These are phyloP conservation scores for Anoura caudifer DNA, from an alignment of 2,113 vertebrate species.

Conservation along the genomic window DNA sequence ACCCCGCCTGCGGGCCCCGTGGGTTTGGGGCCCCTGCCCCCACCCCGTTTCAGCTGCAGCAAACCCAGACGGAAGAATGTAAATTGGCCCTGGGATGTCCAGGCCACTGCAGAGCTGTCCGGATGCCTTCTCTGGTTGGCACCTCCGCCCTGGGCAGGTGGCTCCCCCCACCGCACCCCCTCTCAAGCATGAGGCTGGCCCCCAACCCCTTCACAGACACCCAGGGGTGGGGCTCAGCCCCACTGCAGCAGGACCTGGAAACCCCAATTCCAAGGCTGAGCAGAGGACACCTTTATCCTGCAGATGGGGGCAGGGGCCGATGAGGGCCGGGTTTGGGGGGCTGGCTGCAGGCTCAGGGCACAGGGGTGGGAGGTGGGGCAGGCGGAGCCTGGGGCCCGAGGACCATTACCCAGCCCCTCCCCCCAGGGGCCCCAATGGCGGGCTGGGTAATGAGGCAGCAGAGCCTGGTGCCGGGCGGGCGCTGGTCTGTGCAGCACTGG, in stretches of 20 bases:
- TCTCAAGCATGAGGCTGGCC: slow-evolving; percentile 33
- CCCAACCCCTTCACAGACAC: not conserved
- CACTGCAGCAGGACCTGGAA: not conserved
- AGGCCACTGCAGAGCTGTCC: slow-evolving; percentile 45
- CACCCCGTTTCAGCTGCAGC: slow-evolving; percentile 13
- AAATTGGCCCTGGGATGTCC: slow-evolving; percentile 45
- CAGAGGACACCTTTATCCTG: not conserved
- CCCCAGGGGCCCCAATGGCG: not conserved
- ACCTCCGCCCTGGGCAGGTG: not conserved
- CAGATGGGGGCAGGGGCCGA: not conserved
- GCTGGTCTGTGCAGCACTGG: not conserved
- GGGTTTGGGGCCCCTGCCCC: too few relatives aligned
- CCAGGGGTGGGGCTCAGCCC: not conserved
- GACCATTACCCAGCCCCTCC: not conserved
- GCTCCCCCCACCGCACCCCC: not conserved
- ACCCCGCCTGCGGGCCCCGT: not conserved
- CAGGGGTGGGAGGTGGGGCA: not conserved
- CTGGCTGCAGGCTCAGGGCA: not conserved
- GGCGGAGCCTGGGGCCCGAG: not conserved
- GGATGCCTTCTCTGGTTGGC: slow-evolving; percentile 70
- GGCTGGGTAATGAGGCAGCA: not conserved
- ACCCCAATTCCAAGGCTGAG: not conserved
- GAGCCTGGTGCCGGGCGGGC: not conserved
- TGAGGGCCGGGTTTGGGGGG: not conserved
- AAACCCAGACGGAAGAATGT: slow-evolving; percentile 64